A percentile compares a stretch with the other conserved stretches of the same genome.
These are phyloP conservation scores for Hystrix cristata DNA, from an alignment of 2,113 vertebrate genomes.

Conservation along the genomic window DNA sequence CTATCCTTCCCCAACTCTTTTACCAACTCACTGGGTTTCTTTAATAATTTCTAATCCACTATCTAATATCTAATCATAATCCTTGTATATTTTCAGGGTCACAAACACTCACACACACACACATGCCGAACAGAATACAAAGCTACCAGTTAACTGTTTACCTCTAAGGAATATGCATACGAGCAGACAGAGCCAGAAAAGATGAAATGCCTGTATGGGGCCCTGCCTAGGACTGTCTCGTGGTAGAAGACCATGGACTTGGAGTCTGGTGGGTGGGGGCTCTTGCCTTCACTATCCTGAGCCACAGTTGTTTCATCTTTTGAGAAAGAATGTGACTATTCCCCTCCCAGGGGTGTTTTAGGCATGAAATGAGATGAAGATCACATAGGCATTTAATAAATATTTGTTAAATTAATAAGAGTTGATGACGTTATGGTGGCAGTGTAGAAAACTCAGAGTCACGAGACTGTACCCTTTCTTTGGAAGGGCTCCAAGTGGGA, in stretches of 20 bases:
- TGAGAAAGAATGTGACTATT: neutral
- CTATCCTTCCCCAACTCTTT: neutral
- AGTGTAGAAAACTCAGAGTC: neutral
- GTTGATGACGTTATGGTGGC: neutral
- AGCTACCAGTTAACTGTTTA: neutral
- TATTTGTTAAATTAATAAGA: neutral
- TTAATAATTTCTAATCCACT: slow-evolving; percentile 5
- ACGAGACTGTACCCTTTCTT: neutral
- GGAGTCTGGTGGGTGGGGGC: neutral
- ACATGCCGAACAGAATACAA: neutral
- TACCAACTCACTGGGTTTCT: neutral
- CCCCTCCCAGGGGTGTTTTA: neutral
- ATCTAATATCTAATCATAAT: neutral
- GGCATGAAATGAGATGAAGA: neutral
- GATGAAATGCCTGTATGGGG: neutral
- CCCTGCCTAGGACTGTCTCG: neutral
- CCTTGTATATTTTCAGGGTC: slow-evolving; percentile 25
- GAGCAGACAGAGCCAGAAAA: neutral
- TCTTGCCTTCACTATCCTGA: neutral
- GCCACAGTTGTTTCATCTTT: neutral
- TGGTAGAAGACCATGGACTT: neutral
- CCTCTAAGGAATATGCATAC: neutral
- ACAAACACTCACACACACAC: neutral
- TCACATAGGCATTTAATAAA: neutral
- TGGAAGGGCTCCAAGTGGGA: neutral